These are phyloP conservation scores for Brassicogethes aeneus DNA, from an alignment of 2,888 invertebrate species.

Conservation along the genomic window DNA sequence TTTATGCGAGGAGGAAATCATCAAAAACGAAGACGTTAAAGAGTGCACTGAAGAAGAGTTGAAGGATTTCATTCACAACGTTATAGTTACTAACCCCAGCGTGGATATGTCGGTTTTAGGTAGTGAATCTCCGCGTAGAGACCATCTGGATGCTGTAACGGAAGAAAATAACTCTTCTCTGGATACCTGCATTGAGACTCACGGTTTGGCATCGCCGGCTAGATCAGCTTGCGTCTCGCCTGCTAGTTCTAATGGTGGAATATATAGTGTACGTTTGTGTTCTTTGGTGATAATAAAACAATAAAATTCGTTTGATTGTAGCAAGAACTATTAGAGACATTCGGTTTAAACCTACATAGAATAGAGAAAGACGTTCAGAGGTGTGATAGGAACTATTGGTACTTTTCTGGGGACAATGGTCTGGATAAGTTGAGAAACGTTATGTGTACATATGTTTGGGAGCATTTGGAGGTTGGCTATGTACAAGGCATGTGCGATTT, in stretches of 20 bases:
- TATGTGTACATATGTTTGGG: conserved; percentile 98
- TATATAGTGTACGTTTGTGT: conserved; percentile 63
- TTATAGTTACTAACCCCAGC: conserved; percentile 64
- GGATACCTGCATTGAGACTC: conserved; percentile 39
- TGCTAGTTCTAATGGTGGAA: conserved; percentile 84
- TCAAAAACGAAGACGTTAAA: not conserved
- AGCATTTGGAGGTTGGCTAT: conserved; percentile 88
- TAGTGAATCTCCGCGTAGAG: conserved; percentile 42
- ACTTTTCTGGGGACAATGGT: conserved; percentile 86
- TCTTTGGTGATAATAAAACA: not conserved
- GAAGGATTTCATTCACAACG: conserved; percentile 46
- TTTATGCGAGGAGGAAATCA: conserved; percentile 14
- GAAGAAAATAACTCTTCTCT: conserved; percentile 47
- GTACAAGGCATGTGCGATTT: conserved; percentile 98
- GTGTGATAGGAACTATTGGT: conserved; percentile 90
- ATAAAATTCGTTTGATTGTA: conserved; percentile 37
- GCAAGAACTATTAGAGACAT: conserved; percentile 76
- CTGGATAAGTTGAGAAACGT: conserved; percentile 87
- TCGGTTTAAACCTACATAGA: conserved; percentile 83
- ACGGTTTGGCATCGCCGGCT: conserved; percentile 37
- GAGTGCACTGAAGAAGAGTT: conserved; percentile 16
- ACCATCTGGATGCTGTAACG: conserved; percentile 47
- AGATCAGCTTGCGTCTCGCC: conserved; percentile 66
- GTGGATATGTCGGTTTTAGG: conserved; percentile 47
- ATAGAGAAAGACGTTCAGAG: conserved; percentile 96